These are phyloP conservation scores for Julus scandinavius DNA, from an alignment of 2,888 invertebrate species.

Conservation along the genomic window DNA sequence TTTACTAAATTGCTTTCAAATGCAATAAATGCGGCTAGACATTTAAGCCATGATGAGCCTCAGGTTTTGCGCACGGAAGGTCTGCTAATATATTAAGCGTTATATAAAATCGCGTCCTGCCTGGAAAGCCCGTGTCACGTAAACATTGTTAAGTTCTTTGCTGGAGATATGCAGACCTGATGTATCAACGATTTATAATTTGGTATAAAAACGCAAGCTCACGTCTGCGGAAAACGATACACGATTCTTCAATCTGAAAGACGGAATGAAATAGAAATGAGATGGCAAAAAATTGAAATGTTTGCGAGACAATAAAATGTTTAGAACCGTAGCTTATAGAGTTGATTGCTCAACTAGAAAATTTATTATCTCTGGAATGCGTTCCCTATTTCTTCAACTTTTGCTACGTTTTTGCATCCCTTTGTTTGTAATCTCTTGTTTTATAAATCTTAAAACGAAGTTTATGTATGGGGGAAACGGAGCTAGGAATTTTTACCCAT, in stretches of 20 bases:
- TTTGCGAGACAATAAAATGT: constrained; percentile 11
- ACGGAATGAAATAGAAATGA: constrained; percentile 30
- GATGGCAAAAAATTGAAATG: constrained; percentile 30
- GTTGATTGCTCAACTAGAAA: constrained; percentile 30
- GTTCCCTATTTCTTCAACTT: not conserved
- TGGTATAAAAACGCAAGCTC: constrained; percentile 24
- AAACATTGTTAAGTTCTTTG: not conserved
- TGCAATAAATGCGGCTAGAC: constrained; percentile 34
- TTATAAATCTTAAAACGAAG: not conserved
- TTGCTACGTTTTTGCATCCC: not conserved
- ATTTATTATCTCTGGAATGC: constrained; percentile 1
- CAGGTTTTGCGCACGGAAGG: not conserved
- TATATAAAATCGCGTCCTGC: not conserved
- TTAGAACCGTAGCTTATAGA: constrained; percentile 23
- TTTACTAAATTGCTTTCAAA: not conserved
- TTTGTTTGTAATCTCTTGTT: not conserved
- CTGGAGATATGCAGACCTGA: constrained; percentile 1
- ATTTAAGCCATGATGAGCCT: not conserved
- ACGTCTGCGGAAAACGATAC: constrained; percentile 32
- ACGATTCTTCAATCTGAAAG: not conserved
- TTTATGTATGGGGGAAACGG: not conserved
- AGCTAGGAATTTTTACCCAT: not conserved
- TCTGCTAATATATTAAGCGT: not conserved
- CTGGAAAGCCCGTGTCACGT: not conserved
- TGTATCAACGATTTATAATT: constrained; percentile 30